These are phyloP conservation scores for Atethmia centrago DNA, from an alignment of 2,888 invertebrate species.

Conservation along the genomic window DNA sequence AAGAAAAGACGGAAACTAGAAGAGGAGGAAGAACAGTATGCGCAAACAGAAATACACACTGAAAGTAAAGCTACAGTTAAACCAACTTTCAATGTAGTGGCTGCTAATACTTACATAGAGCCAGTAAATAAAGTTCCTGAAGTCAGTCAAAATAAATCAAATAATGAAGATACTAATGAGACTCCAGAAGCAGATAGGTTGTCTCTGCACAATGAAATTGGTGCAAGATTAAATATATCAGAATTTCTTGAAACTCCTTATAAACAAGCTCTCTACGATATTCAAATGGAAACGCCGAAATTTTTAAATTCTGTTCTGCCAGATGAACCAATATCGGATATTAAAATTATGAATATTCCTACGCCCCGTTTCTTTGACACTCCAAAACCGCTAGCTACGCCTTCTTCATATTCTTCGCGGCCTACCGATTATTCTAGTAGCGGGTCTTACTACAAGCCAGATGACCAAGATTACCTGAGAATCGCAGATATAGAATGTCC, in stretches of 20 bases:
- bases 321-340: constrained; percentile 86
- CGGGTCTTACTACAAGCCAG: constrained; percentile 92
- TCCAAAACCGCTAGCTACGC: constrained; percentile 82
- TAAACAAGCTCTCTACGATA: constrained; percentile 87
- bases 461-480: constrained; percentile 89
- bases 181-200: constrained; percentile 86
- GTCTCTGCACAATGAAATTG: constrained; percentile 84
- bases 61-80: constrained; percentile 69
- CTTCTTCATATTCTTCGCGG: constrained; percentile 85
- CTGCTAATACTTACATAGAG: constrained; percentile 57
- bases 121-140: constrained; percentile 63
- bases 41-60: constrained; percentile 52
- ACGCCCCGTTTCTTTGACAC: constrained; percentile 90
- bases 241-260: constrained; percentile 91
- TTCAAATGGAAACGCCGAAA: constrained; percentile 90
- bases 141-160: constrained; percentile 69
- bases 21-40: constrained; percentile 68
- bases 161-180: constrained; percentile 73
- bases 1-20: constrained; percentile 70
- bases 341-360: constrained; percentile 90
- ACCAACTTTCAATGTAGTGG: constrained; percentile 80
- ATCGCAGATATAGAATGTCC: constrained; percentile 77
- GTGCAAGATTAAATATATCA: constrained; percentile 85
- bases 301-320: constrained; percentile 86
- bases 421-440: constrained; percentile 91